Evolutionary conservation across 2,888 invertebrate species (phyloP).

Genomic region (Aromia moschata): DNA sequence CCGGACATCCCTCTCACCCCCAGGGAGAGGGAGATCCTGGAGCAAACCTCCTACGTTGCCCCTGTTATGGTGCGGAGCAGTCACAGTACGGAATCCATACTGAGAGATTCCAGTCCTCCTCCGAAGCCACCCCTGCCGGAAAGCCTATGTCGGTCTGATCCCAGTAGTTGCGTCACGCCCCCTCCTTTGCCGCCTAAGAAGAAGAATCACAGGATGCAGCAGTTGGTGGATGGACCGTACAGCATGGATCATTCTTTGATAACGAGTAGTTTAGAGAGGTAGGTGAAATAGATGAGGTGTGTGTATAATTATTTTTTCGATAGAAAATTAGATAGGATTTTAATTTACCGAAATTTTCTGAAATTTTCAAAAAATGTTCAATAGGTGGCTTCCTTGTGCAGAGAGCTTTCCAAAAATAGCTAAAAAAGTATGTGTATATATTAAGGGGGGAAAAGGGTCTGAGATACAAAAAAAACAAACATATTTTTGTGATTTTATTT

Average conservation of each 20-base stretch:
- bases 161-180: constrained; percentile 67
- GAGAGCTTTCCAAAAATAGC: too few relatives aligned
- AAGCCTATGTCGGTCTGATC: constrained; percentile 45
- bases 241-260: constrained; percentile 69
- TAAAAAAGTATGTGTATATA: too few relatives aligned
- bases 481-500: too few relatives aligned
- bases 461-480: too few relatives aligned
- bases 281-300: constrained; percentile 16
- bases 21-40: constrained; percentile 75
- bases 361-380: not conserved
- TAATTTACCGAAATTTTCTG: not conserved
- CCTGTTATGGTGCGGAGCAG: constrained; percentile 70
- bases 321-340: too few relatives aligned
- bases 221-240: constrained; percentile 63
- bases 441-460: too few relatives aligned
- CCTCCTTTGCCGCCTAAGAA: constrained; percentile 84
- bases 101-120: constrained; percentile 77
- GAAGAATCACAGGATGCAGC: constrained; percentile 63
- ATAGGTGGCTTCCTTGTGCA: too few relatives aligned
- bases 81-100: constrained; percentile 83
- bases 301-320: too few relatives aligned
- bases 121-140: constrained; percentile 89
- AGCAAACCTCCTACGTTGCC: constrained; percentile 64
- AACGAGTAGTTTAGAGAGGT: constrained; percentile 73
- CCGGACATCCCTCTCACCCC: constrained; percentile 82